Percentiles rank a stretch among this genome's conserved stretches.
Conservation (phyloP, 1,140 invertebrate genomes). For the Calephelis virginiensis region DNA sequence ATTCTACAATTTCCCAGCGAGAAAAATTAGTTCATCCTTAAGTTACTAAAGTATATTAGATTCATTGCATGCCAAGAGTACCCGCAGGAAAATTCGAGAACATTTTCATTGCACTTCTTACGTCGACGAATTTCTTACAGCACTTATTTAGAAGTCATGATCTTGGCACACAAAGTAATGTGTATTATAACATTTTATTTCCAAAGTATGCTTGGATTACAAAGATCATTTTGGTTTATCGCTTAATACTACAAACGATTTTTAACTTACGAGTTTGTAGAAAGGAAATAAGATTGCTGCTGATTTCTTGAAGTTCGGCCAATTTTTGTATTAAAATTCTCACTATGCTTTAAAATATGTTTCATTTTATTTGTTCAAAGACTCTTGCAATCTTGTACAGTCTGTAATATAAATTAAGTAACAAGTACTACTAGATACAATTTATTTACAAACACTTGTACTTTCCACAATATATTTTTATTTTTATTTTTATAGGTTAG, state of each 20-base stretch:
- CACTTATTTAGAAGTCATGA: constrained; percentile 6
- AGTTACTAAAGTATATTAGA: no score
- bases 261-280: neutral
- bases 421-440: no score
- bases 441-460: no score
- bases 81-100: constrained; percentile 2
- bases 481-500: no score
- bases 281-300: neutral
- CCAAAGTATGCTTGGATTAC: neutral
- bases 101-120: constrained; percentile 1
- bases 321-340: neutral
- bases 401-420: no score
- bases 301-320: neutral
- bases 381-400: no score
- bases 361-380: no score
- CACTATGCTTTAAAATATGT: no score
- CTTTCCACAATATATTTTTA: no score
- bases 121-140: neutral
- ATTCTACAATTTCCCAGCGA: neutral
- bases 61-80: neutral
- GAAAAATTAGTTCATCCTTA: neutral
- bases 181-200: constrained; percentile 2
- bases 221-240: neutral
- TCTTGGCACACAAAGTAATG: constrained; percentile 6
- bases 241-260: neutral